A percentile compares a stretch with the other conserved stretches of the same genome.
Conservation (phyloP, 2,113 vertebrate species). For the Indicator maculatus region DNA sequence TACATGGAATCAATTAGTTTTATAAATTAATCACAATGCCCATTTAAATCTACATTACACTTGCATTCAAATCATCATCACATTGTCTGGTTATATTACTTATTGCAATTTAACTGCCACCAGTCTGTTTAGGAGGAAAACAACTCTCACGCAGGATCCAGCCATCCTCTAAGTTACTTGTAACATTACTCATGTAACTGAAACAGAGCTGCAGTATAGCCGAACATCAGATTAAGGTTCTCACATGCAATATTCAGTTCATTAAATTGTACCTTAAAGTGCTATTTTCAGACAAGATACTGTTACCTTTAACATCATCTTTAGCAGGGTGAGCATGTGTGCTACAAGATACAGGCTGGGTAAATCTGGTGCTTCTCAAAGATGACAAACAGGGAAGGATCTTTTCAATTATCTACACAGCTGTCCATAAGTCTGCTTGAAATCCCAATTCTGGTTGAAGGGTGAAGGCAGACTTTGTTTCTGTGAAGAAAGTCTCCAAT, state of each 20-base stretch:
- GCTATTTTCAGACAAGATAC: neutral
- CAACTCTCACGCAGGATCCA: neutral
- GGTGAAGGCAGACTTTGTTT: neutral
- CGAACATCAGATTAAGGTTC: neutral
- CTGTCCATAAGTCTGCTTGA: slow-evolving; percentile 68
- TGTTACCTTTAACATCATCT: neutral
- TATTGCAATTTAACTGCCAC: slow-evolving; percentile 13
- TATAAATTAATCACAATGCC: slow-evolving; percentile 19
- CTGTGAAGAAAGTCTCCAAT: slow-evolving; percentile 62
- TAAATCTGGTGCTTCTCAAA: slow-evolving; percentile 84
- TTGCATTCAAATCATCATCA: slow-evolving; percentile 51
- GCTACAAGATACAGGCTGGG: slow-evolving; percentile 72
- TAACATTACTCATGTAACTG: neutral
- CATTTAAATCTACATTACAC: slow-evolving; percentile 21
- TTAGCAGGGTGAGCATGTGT: neutral
- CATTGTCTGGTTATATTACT: slow-evolving; percentile 18
- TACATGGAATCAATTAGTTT: slow-evolving; percentile 57
- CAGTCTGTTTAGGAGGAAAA: slow-evolving; percentile 40
- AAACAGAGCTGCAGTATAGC: neutral
- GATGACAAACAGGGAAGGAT: slow-evolving; percentile 76
- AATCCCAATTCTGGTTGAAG: slow-evolving; percentile 43
- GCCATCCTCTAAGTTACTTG: neutral
- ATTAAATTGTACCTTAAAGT: neutral
- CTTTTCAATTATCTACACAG: slow-evolving; percentile 43
- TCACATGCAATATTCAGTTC: neutral